Base-by-base conservation (phyloP, 2,888 invertebrate species). In the Iphiclides podalirius region DNA sequence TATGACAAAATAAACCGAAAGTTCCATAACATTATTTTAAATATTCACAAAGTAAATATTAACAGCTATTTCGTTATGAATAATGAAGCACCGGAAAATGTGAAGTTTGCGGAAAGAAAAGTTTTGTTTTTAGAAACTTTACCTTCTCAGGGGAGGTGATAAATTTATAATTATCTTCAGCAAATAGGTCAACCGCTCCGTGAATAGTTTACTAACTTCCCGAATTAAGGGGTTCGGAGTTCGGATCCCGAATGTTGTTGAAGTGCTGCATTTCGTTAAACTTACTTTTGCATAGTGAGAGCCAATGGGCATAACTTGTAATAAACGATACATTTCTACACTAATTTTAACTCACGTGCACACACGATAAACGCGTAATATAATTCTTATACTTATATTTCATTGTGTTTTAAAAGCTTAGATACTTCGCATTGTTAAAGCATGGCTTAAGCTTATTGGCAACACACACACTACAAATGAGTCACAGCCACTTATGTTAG, bases 131-230 rank as follows among this genome's bases (percentile, higher is more conserved):
- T 39, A 34, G 37, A 44, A 44, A 50, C 26, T 50, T 50, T 14
- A 35, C 38, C 34, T 43, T 38, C 49, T 26, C 39, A 15, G 17
- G 44, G 37, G 34, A 44, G 49, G 49, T 44, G 49, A 50, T 50
- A 50, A 50, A 50, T 50, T 50, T 50, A 44, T 44, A 50, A 50
- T 50, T 44, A 50, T 43, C 49, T 40, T 44, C 40, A 33, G 43
- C 43, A 50, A 40, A 50, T 40, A 44, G 49, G 49, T 50, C 48
- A 48, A 48, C 43, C 33, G 43, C 28, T 23, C 33, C 16, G 37
- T 14, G 9, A 37, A 37, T 48, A 48, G 41, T 48, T 48, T 13
- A 12, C 28, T 14, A 15, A 48, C 17, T 37, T 36, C 35, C 34
- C 11, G 31, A 17, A 40, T 26, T 33, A 41, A 28, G 8, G 4